These are phyloP conservation scores for Aphrocallistes beatrix DNA, from an alignment of 37 sponge, comb jelly and placozoan species.

Conservation along the genomic window DNA sequence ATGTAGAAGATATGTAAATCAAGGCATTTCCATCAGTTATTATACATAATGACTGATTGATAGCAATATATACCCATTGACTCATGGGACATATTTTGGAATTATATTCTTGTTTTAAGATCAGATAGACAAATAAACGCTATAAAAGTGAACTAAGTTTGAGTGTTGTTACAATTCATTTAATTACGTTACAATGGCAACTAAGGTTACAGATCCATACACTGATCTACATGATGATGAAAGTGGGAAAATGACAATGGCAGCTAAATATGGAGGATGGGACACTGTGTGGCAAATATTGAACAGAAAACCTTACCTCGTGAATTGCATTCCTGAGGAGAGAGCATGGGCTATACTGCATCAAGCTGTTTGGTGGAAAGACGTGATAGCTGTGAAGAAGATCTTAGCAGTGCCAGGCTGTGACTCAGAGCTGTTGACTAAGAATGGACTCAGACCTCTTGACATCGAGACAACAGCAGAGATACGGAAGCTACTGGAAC, in stretches of 20 bases:
- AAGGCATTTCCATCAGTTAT: no score
- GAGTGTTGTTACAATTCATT: no score
- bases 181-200: no score
- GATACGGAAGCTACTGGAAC: background rate
- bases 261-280: conserved; percentile 25
- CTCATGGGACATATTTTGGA: no score
- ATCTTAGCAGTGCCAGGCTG: conserved; percentile 15
- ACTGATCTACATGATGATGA: background rate
- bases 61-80: no score
- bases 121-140: no score
- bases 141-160: no score
- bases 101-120: no score
- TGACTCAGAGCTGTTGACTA: conserved; percentile 20
- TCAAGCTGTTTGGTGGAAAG: conserved; percentile 27
- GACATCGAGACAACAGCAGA: background rate
- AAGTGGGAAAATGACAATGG: background rate
- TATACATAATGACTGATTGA: no score
- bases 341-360: conserved; percentile 27
- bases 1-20: no score
- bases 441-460: background rate
- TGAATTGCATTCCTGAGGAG: conserved; percentile 29
- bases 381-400: background rate
- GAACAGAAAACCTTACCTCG: conserved; percentile 22
- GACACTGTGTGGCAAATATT: background rate
- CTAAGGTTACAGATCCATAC: background rate